A percentile compares a stretch with the other conserved stretches of the same genome.
Conservation (phyloP, 1,140 invertebrate species). For the Drosophila pseudoananassae region DNA sequence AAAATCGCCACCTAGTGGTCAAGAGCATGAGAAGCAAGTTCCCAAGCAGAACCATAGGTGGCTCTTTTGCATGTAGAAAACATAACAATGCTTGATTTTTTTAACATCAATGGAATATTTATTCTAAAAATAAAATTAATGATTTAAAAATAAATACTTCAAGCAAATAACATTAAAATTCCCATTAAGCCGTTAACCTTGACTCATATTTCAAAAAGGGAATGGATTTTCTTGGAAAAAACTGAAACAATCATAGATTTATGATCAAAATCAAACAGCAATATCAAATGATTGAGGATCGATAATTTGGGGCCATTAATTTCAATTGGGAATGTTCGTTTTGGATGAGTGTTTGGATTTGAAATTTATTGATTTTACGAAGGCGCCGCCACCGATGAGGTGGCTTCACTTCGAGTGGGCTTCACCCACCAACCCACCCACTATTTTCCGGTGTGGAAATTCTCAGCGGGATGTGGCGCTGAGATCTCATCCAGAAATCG, state of each 20-base stretch:
- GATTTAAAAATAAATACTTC: no score
- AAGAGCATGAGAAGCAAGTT: no score
- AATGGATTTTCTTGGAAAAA: not conserved
- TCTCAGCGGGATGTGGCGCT: not conserved
- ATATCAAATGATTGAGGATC: not conserved
- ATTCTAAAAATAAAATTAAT: no score
- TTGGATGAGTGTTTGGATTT: constrained; percentile 4
- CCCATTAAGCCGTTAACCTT: no score
- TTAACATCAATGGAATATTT: no score
- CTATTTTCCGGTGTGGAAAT: constrained; percentile 8
- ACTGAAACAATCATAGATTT: not conserved
- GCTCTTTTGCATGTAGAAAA: no score
- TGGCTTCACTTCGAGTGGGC: constrained; percentile 3
- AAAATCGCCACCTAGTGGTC: no score
- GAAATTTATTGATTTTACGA: constrained; percentile 15
- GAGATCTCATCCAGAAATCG: constrained; percentile 38
- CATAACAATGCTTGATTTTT: no score
- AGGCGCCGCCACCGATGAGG: not conserved
- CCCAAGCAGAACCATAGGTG: no score
- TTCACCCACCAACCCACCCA: not conserved
- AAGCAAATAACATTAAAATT: no score
- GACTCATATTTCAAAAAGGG: no score
- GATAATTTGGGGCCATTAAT: not conserved
- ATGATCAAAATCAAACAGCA: not conserved
- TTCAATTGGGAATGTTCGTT: not conserved